Evolutionary conservation across 2,888 invertebrate genomes (phyloP), one percentile per base, ranked within the genome.

Genomic region (Drosophila imparisetae): DNA sequence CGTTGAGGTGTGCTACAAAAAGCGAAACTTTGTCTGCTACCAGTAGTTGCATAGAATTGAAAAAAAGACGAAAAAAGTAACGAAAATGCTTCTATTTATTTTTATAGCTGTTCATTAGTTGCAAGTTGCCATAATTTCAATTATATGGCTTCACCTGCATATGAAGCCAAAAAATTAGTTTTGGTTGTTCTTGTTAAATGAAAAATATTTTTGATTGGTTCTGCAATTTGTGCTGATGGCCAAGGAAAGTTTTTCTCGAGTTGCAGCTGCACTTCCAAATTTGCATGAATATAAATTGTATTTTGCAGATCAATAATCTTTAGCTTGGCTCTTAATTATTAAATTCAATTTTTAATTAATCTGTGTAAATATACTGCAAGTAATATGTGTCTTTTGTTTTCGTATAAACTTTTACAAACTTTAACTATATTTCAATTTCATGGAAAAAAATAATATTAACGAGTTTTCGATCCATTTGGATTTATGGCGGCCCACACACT

Each of bases 31-130:
- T 89, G 72, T 75, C 83, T 78, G 68, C 66, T 42, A 42, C 54
- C 50, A 67, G 68, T 62, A 66, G 54, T 53, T 68, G 55, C 66
- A 64, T 62, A 24, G 30, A 21, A 27, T 24, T 36, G 49, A 30
- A 40, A n/a, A 40, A 29, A 27, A 57, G 10, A 11, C 11, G 2
- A 30, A 58, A 38, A 18, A 15, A 53, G 29, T 34, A 32, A 21
- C n/a, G 30, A 30, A 38, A 40, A 38, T 61, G 24, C 40, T 75
- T 69, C 78, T 80, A 82, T 86, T 90, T 86, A 90, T 85, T 90
- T 87, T 85, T 85, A 85, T 88, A 75, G 73, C 75, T 84, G 85
- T 85, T 89, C 90, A 89, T 89, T 85, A 81, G 82, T 77, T 88
- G 72, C 69, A 71, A 74, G 83, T 75, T 82, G 80, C 80, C 80